phyloP scores from a whole-genome alignment of 2,113 vertebrate genomes.

The Lagopus leucura region DNA sequence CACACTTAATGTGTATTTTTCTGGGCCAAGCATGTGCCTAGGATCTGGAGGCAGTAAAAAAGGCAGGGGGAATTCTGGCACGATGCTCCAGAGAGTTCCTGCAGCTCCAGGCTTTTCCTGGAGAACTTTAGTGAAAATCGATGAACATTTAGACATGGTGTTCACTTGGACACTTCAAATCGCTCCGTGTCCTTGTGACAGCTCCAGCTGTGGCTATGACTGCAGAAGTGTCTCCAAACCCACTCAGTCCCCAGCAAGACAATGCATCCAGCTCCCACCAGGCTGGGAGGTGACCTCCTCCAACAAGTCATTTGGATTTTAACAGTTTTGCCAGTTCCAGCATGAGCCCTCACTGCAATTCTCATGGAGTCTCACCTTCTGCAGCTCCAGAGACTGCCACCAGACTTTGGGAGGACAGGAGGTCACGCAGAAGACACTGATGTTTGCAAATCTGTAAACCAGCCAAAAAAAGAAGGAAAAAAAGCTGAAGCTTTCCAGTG shows the following conservation, averaged over 20 bases:
- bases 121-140: not conserved
- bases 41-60: not conserved
- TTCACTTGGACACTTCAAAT: not conserved
- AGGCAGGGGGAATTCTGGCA: not conserved
- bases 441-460: not conserved
- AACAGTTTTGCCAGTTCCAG: not conserved
- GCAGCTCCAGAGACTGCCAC: not conserved
- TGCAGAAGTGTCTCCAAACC: not conserved
- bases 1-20: not conserved
- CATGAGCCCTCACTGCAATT: not conserved
- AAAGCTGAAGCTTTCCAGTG: not conserved
- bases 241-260: not conserved
- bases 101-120: not conserved
- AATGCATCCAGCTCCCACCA: not conserved
- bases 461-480: not conserved
- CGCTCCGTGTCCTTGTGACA: not conserved
- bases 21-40: not conserved
- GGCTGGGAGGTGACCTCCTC: not conserved
- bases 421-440: not conserved
- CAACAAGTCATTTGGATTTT: not conserved
- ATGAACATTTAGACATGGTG: not conserved
- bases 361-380: not conserved
- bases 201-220: rapidly evolving
- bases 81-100: not conserved
- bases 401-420: not conserved